Base-by-base conservation (phyloP, 1,140 invertebrate genomes). In the Saccostrea glomerata region DNA sequence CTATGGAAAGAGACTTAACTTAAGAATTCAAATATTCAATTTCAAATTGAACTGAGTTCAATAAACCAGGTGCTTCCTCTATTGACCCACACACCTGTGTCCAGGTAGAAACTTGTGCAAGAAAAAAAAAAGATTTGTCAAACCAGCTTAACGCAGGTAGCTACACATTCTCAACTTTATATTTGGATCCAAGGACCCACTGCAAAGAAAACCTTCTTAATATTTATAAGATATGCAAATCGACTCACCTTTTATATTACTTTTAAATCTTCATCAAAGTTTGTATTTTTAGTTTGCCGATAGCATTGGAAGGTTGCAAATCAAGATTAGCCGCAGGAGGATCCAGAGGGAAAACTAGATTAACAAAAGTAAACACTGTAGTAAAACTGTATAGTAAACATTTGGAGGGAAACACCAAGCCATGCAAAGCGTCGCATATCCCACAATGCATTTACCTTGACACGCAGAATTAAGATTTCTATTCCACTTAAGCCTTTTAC, bases 381-480 rank as follows among this genome's bases (percentile, higher is more conserved):
- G 70, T 77, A 36, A 30, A 77, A 77, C 25, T 77, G 70, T 77
- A 77, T 36, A 36, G 70, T 77, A 77, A 77, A 77, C 70, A 77
- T 77, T 77, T 77, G 70, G 70, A 77, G 70, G 70, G 70, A 77
- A 77, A 77, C 15, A 66, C 70, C 70, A 77, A 77, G 23, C 70
- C 25, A 36, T 17, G 70, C 70, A 30, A 15, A 36, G 70, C 25
- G 70, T 77, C 70, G 25, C 70, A 77, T 77, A 77, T 77, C 70
- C 70, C 70, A 77, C 70, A 77, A 77, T 77, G 70, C 70, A 77
- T 36, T 77, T 77, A 77, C 70, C 70, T 77, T 77, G 70, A 77
- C 70, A 77, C 25, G 25, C 70, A 17, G 70, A 77, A 77, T 77
- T 77, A 77, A 23, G 30, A 77, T 77, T 77, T 77, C 70, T 77